Percentiles rank a stretch among this genome's conserved stretches.
These are phyloP conservation scores for Chamaetylas fuelleborni DNA, from an alignment of 2,113 vertebrate genomes.

Conservation along the genomic window DNA sequence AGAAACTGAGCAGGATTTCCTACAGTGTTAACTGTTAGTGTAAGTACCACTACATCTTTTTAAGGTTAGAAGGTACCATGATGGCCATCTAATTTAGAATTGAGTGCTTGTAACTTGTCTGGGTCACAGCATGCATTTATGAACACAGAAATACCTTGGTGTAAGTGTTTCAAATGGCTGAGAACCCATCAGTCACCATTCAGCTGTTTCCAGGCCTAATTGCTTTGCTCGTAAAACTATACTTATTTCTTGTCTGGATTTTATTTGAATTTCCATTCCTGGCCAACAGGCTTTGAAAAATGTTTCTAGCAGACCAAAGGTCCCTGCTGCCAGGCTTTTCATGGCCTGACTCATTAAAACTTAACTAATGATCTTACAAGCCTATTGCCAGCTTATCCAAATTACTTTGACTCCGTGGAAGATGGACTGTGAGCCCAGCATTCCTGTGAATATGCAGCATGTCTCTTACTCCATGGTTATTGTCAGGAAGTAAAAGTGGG, in stretches of 20 bases:
- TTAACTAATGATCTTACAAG: background rate
- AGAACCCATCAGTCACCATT: background rate
- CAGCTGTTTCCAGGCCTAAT: constrained; percentile 4
- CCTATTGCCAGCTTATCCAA: background rate
- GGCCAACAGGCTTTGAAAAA: background rate
- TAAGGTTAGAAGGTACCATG: background rate
- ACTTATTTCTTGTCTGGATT: background rate
- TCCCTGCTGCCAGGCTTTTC: background rate
- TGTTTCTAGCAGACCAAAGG: background rate
- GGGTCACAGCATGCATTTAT: background rate
- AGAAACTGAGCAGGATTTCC: background rate
- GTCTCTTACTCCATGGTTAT: background rate
- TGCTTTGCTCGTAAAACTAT: background rate
- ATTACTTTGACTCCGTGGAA: background rate
- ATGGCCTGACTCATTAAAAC: background rate
- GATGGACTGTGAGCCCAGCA: background rate
- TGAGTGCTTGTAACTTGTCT: background rate
- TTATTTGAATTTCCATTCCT: background rate
- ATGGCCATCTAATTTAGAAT: background rate
- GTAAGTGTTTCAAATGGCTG: background rate
- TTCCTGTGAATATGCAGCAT: background rate
- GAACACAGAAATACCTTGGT: background rate
- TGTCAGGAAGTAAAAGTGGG: background rate
- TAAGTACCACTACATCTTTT: background rate
- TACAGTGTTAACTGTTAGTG: background rate